phyloP scores from a whole-genome alignment of 2,797 vertebrate genomes.

The Acestrorhynchus altus region DNA sequence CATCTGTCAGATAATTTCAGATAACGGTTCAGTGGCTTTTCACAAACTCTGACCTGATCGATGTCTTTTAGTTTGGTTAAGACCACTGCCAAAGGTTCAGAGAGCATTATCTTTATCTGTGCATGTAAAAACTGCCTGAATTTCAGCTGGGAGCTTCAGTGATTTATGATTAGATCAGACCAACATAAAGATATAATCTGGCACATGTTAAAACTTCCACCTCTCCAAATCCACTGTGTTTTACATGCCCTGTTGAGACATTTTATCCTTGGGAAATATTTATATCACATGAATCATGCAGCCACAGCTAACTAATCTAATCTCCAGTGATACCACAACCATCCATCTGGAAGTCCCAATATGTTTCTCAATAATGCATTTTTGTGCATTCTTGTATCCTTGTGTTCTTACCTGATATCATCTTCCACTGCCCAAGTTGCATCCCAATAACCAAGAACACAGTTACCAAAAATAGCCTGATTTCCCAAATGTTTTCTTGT shows the following conservation, averaged over 20 bases:
- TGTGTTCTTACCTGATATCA: too few species aligned
- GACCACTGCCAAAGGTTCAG: conserved; percentile 38
- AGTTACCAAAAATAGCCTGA: too few species aligned
- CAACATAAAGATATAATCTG: not conserved
- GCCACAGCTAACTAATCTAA: too few species aligned
- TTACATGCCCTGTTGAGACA: not conserved
- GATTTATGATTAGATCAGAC: not conserved
- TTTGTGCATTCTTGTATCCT: too few species aligned
- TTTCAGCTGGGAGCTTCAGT: not conserved
- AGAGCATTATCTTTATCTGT: conserved; percentile 31
- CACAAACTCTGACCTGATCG: conserved; percentile 64
- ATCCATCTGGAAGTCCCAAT: too few species aligned
- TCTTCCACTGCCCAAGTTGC: too few species aligned
- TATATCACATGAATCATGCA: too few species aligned
- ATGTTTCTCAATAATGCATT: too few species aligned
- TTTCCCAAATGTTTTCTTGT: too few species aligned
- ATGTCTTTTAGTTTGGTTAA: conserved; percentile 52
- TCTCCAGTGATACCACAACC: too few species aligned
- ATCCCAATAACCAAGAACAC: too few species aligned
- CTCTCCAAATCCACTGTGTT: not conserved
- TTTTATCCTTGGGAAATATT: too few species aligned
- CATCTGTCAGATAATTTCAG: conserved; percentile 27
- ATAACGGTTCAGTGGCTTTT: conserved; percentile 54
- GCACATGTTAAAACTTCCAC: not conserved
- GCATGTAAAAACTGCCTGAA: conserved; percentile 14